Evolutionary conservation across 2,113 vertebrate genomes (phyloP).

Genomic region (Bothrops jararaca): DNA sequence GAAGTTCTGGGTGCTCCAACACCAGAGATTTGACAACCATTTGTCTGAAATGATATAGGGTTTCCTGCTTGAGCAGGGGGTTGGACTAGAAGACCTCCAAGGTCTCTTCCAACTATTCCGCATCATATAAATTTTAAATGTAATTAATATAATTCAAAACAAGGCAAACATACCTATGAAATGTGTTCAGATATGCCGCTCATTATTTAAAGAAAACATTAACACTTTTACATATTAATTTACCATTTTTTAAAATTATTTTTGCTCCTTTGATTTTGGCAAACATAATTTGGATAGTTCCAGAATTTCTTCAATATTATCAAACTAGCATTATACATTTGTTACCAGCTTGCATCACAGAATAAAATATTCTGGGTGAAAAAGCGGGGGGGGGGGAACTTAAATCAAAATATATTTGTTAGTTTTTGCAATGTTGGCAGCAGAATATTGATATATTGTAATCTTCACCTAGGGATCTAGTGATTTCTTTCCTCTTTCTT

Average conservation of each 20-base stretch:
- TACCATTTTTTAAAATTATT: background rate
- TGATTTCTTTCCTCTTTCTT: background rate
- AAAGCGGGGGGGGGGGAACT: background rate
- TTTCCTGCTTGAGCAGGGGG: background rate
- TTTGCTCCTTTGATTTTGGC: background rate
- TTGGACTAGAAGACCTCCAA: background rate
- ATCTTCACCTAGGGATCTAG: background rate
- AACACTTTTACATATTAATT: background rate
- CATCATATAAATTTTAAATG: background rate
- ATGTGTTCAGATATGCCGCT: background rate
- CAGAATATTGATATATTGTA: background rate
- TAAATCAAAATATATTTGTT: background rate
- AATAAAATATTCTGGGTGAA: background rate
- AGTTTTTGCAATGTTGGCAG: background rate
- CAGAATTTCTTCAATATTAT: background rate
- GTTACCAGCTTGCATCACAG: background rate
- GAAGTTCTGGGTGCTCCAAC: background rate
- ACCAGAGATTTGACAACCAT: background rate
- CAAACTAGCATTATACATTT: background rate
- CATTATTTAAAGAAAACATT: background rate
- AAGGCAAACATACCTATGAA: background rate
- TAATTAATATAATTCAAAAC: background rate
- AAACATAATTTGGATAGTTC: no score
- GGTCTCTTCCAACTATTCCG: background rate
- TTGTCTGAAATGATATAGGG: background rate